These are phyloP conservation scores for Silurus glanis DNA, from an alignment of 2,113 vertebrate genomes.

Conservation along the genomic window DNA sequence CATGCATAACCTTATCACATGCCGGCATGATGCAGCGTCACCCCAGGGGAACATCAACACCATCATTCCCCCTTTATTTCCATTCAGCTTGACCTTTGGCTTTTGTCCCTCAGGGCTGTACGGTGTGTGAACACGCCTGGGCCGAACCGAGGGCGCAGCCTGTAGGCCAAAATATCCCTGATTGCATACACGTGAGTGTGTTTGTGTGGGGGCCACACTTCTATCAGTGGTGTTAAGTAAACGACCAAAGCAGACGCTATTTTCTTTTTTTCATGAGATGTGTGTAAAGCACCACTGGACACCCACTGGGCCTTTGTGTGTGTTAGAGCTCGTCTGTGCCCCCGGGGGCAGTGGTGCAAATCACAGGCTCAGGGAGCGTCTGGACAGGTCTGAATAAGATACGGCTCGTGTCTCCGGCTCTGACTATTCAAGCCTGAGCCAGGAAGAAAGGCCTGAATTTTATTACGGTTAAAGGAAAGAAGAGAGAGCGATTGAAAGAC, in stretches of 20 bases:
- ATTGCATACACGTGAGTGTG: background rate
- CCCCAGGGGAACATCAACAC: conserved; percentile 59
- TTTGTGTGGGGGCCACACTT: conserved; percentile 8
- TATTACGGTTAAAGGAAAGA: background rate
- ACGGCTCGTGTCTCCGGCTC: conserved; percentile 14
- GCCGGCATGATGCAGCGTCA: conserved; percentile 45
- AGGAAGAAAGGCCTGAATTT: background rate
- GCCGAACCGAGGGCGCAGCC: conserved; percentile 54
- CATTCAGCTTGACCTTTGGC: conserved; percentile 70
- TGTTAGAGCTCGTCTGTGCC: conserved; percentile 24
- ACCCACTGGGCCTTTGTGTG: conserved; percentile 46
- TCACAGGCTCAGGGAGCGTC: conserved; percentile 37
- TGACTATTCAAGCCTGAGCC: background rate
- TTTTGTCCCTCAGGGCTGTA: conserved; percentile 59
- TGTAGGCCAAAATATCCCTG: conserved; percentile 30
- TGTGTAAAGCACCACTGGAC: conserved; percentile 38
- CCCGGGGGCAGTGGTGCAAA: conserved; percentile 31
- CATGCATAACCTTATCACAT: conserved; percentile 62
- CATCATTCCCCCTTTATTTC: conserved; percentile 59
- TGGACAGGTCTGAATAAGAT: conserved; percentile 39
- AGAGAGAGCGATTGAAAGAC: too few relatives aligned
- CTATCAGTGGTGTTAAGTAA: conserved; percentile 40
- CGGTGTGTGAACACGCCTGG: conserved; percentile 65
- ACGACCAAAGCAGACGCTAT: conserved; percentile 18
- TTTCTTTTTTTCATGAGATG: conserved; percentile 20